A percentile compares a stretch with the other conserved stretches of the same genome.
Conservation (phyloP, 2,113 vertebrate genomes). For the Burhinus oedicnemus region DNA sequence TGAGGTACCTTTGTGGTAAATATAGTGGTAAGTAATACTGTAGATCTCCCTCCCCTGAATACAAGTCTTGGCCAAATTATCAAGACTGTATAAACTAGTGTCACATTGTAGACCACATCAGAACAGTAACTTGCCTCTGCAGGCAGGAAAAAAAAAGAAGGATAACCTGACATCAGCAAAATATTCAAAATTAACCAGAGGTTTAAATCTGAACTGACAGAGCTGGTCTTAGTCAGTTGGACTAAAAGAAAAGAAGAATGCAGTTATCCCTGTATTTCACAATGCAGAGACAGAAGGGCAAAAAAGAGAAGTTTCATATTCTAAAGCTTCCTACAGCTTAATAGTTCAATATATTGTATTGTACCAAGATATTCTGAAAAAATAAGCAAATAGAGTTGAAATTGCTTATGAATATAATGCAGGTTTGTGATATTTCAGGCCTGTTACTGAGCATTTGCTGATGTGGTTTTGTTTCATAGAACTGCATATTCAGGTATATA, state of each 20-base stretch:
- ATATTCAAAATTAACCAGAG: neutral
- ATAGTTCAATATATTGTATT: neutral
- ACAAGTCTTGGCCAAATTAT: neutral
- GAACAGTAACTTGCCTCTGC: neutral
- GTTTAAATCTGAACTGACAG: neutral
- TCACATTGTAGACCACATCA: neutral
- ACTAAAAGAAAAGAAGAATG: neutral
- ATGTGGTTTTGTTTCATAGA: constrained; percentile 29
- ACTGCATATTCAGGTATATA: constrained; percentile 33
- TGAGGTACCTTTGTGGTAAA: neutral
- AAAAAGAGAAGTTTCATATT: neutral
- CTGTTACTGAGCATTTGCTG: constrained; percentile 50
- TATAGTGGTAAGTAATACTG: neutral
- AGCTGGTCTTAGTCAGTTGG: neutral
- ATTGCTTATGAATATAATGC: constrained; percentile 56
- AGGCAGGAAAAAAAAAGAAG: neutral
- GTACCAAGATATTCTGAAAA: constrained; percentile 30
- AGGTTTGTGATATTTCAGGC: constrained; percentile 25
- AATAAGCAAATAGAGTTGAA: constrained; percentile 38
- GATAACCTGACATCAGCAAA: neutral
- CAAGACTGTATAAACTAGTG: neutral
- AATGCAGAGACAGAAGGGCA: neutral
- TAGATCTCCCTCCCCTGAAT: neutral
- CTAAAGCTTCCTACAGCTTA: neutral
- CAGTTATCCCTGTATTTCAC: neutral